These are phyloP conservation scores for Synanceia verrucosa DNA, from an alignment of 2,797 vertebrate genomes.

Conservation along the genomic window DNA sequence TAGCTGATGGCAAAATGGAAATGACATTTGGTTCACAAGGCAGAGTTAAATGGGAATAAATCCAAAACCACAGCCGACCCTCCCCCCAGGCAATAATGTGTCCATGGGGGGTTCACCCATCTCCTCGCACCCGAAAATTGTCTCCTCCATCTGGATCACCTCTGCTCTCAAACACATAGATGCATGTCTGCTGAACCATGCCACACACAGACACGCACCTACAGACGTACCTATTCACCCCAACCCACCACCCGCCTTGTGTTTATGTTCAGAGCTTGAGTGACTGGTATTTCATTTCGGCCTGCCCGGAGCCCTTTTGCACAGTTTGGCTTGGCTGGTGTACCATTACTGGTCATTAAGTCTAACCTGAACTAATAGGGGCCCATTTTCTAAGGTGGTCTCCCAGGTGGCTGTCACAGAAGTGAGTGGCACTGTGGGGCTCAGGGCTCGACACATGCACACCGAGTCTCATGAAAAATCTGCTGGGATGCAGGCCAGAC, in stretches of 20 bases:
- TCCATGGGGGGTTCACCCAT: slow-evolving; percentile 49
- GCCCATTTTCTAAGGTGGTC: slow-evolving; percentile 82
- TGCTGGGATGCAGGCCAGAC: slow-evolving; percentile 54
- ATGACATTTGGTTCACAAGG: slow-evolving; percentile 74
- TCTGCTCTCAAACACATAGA: slow-evolving; percentile 34
- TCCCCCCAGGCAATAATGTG: slow-evolving; percentile 40
- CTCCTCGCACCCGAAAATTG: slow-evolving; percentile 31
- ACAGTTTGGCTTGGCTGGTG: slow-evolving; percentile 76
- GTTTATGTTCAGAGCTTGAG: slow-evolving; percentile 79
- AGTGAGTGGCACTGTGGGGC: slow-evolving; percentile 64
- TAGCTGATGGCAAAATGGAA: slow-evolving; percentile 76
- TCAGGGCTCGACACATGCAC: slow-evolving; percentile 37
- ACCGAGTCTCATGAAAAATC: slow-evolving; percentile 50
- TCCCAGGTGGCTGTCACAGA: slow-evolving; percentile 77
- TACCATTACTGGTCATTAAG: slow-evolving; percentile 84
- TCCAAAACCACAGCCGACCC: slow-evolving; percentile 46
- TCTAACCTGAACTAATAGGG: slow-evolving; percentile 83
- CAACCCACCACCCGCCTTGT: slow-evolving; percentile 68
- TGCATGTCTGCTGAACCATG: slow-evolving; percentile 24
- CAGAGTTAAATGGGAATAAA: slow-evolving; percentile 53
- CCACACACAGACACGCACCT: slow-evolving; percentile 46
- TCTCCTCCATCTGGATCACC: slow-evolving; percentile 54
- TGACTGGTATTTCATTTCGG: slow-evolving; percentile 82
- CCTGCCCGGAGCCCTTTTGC: slow-evolving; percentile 65
- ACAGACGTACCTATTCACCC: slow-evolving; percentile 58